Base-by-base conservation (phyloP, 2,797 vertebrate genomes). In the Crocodylus rhombifer region DNA sequence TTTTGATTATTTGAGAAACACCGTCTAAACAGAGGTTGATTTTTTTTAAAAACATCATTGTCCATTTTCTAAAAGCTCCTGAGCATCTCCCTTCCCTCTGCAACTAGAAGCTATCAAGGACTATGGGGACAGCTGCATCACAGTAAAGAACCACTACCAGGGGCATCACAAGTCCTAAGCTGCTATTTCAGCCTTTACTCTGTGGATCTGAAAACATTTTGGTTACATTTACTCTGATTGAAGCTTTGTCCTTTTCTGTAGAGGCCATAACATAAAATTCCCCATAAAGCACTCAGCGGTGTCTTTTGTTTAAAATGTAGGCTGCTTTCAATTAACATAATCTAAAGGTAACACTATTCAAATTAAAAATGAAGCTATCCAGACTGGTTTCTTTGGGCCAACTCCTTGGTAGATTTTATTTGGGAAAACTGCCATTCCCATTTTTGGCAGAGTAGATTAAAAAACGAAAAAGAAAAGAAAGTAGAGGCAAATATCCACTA, bases 91-190 rank as follows among this genome's bases (percentile, higher is more conserved):
- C 77, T 36, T 0, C 7, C 56, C 82, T 82, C 4, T 51, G 67
- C 90, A 91, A 83, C 79, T 85, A 76, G 74, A 80, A 0, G 5
- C 76, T 84, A 83, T 89, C 76, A 78, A 78, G 20, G 1, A 71
- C 89, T 60, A 87, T 17, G 28, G 2, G 51, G 88, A 93, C 97
- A 97, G 96, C 95, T 97, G 96, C 96, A 89, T 51, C 90, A 74
- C 92, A 82, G 77, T 0, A 0, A 84, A 88, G 51, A 96, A 87
- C 91, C 95, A 95, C 86, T 92, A 85, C 21, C 0, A 0, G 87
- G 58, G 77, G 80, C 88, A 80, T 26, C 0, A 0, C 0, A 0
- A 67, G 69, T 79, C 80, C 23, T 75, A 86, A 81, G 88, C 64
- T 92, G 87, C 93, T 86, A 36, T 63, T 83, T 71, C 87, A 93